These are phyloP conservation scores for Porites lobata DNA, from an alignment of 92 coral and sea anemone species.

Conservation along the genomic window DNA sequence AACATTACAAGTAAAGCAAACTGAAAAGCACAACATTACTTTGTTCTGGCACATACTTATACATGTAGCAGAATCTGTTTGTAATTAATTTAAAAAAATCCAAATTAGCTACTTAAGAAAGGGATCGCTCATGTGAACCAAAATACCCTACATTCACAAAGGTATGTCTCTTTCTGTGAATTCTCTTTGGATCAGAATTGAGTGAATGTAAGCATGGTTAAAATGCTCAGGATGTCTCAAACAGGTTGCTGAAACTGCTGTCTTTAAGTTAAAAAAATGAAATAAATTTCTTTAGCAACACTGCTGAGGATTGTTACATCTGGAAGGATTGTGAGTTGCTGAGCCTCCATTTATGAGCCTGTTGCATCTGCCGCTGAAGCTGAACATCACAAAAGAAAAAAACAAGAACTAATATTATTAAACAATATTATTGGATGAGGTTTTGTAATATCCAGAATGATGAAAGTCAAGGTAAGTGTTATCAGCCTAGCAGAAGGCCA, in stretches of 20 bases:
- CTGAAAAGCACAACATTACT: no score
- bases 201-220: not conserved
- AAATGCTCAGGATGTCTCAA: not conserved
- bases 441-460: no score
- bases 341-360: slow-evolving; percentile 21
- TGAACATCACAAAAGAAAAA: not conserved
- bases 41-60: no score
- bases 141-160: no score
- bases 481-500: no score
- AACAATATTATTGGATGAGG: not conserved
- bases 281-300: not conserved
- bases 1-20: no score
- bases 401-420: not conserved
- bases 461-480: no score
- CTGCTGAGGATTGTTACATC: not conserved
- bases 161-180: no score
- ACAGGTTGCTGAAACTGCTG: not conserved
- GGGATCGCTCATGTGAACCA: no score
- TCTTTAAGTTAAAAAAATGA: not conserved
- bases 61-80: not conserved
- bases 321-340: not conserved
- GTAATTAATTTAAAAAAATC: not conserved
- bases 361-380: slow-evolving; percentile 42
- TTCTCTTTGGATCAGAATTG: no score
- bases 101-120: not conserved